phyloP scores from a whole-genome alignment of 1,140 invertebrate genomes.

The Bicyclus anynana region DNA sequence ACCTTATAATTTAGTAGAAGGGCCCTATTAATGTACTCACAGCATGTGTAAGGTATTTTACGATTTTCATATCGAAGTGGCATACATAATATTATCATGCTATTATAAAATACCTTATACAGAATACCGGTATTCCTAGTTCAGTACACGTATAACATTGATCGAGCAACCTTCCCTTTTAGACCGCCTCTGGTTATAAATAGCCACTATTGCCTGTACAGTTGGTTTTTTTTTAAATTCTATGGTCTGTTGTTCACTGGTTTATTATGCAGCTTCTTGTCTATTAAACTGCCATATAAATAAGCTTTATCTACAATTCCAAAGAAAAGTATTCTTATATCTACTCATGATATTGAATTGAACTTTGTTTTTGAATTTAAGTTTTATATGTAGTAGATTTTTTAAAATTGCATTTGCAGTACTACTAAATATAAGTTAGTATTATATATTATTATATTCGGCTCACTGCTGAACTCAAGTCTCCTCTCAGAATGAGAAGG shows the following conservation, averaged over 20 bases:
- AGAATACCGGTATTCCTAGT: slow-evolving; percentile 37
- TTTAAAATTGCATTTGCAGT: too few relatives aligned
- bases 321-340: too few relatives aligned
- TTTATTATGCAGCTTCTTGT: slow-evolving; percentile 19
- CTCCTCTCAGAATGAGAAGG: too few relatives aligned
- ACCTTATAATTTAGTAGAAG: slow-evolving; percentile 11
- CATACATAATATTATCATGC: slow-evolving; percentile 19
- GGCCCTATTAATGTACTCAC: slow-evolving; percentile 4
- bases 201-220: slow-evolving; percentile 27
- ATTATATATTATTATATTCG: too few relatives aligned
- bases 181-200: slow-evolving; percentile 40
- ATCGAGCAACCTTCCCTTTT: slow-evolving; percentile 44
- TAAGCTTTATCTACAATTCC: slow-evolving; percentile 4
- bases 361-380: too few relatives aligned
- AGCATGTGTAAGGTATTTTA: slow-evolving; percentile 8
- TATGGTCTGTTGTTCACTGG: slow-evolving; percentile 19
- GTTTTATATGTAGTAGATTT: too few relatives aligned
- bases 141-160: slow-evolving; percentile 36
- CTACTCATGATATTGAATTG: too few relatives aligned
- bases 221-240: slow-evolving; percentile 23
- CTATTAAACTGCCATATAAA: slow-evolving; percentile 14
- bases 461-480: too few relatives aligned
- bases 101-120: slow-evolving; percentile 29
- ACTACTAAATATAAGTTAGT: too few relatives aligned
- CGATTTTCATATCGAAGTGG: slow-evolving; percentile 10